phyloP scores from a whole-genome alignment of 1,140 invertebrate genomes.

The Drosophila bocqueti region DNA sequence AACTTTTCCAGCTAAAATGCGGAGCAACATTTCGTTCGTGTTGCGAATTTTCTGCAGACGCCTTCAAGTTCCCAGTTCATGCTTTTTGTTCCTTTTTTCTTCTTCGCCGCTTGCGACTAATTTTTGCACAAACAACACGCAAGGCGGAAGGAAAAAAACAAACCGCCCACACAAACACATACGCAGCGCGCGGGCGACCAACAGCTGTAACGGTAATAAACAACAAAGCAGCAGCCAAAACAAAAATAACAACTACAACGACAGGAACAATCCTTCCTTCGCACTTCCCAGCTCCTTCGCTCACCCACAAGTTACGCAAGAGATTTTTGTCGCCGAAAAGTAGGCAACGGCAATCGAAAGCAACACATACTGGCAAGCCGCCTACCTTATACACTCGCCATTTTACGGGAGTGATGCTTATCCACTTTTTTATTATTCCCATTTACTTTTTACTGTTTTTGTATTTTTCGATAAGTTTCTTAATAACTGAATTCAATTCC shows the following conservation, averaged over 20 bases:
- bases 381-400: neutral
- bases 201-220: slow-evolving; percentile 78
- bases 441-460: no score
- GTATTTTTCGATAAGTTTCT: no score
- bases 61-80: slow-evolving; percentile 69
- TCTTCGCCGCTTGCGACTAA: slow-evolving; percentile 55
- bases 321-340: slow-evolving; percentile 70
- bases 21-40: slow-evolving; percentile 27
- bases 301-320: slow-evolving; percentile 53
- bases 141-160: slow-evolving; percentile 21
- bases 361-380: neutral
- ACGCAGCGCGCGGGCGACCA: slow-evolving; percentile 28
- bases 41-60: slow-evolving; percentile 51
- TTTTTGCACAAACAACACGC: slow-evolving; percentile 70
- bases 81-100: slow-evolving; percentile 12
- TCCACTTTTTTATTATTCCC: no score
- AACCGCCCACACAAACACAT: slow-evolving; percentile 29
- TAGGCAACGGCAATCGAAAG: slow-evolving; percentile 25
- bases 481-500: no score
- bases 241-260: slow-evolving; percentile 38
- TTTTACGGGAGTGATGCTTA: neutral
- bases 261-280: slow-evolving; percentile 14
- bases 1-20: slow-evolving; percentile 29
- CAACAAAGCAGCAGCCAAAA: slow-evolving; percentile 57
- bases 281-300: neutral